Evolutionary conservation across 2,113 vertebrate genomes (phyloP).

Genomic region (Dicerorhinus sumatrensis): DNA sequence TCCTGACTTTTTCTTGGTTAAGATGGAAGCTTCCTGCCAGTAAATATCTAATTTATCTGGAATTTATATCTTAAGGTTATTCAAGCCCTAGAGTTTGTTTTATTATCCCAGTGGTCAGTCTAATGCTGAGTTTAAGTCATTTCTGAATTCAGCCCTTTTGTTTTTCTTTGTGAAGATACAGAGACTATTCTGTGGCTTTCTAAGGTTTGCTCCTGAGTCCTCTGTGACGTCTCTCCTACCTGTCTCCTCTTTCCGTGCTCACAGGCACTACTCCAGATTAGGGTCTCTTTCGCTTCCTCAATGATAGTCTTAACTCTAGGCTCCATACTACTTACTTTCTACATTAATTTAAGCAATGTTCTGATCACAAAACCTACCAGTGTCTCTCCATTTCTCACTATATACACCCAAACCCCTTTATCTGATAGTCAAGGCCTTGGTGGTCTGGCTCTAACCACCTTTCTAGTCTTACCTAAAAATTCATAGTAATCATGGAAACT

Average conservation of each 20-base stretch:
- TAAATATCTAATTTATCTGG: constrained; percentile 42
- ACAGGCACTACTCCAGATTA: background rate
- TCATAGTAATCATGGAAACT: background rate
- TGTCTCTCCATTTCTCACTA: background rate
- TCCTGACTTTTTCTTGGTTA: constrained; percentile 27
- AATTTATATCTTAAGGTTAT: constrained; percentile 35
- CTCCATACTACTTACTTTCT: background rate
- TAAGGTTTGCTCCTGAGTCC: background rate
- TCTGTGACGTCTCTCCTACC: background rate
- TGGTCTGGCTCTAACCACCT: background rate
- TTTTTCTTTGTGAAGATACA: constrained; percentile 20
- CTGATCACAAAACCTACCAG: background rate
- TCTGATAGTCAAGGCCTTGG: background rate
- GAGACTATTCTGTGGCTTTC: background rate
- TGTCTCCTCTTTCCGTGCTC: background rate
- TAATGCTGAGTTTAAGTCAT: background rate
- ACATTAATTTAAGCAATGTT: background rate
- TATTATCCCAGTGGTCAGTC: background rate
- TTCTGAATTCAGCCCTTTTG: background rate
- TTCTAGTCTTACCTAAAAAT: background rate
- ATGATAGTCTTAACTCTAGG: background rate
- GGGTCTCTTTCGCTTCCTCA: background rate
- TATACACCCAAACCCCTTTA: background rate
- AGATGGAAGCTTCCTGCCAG: background rate
- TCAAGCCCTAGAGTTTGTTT: constrained; percentile 22